Evolutionary conservation across 2,888 invertebrate genomes (phyloP), one percentile per base, ranked within the genome.

Genomic region (Orchestes rusci): DNA sequence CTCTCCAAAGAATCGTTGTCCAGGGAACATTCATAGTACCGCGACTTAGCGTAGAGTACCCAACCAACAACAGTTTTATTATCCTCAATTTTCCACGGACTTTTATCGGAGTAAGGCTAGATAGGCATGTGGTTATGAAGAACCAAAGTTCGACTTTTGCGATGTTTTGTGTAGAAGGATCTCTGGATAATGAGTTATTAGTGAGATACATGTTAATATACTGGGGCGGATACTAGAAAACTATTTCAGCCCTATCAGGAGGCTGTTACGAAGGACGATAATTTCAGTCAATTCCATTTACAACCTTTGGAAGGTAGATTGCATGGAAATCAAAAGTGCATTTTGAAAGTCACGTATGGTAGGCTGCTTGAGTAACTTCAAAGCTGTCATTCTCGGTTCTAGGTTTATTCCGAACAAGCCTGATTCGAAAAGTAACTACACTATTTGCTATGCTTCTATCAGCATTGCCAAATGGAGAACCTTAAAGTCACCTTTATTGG

Each of bases 31-130:
- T 70, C 3, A 67, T 71, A 16, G 48, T 53, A 17, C 68, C 71
- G 0, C 58, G 57, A 44, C 50, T 73, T 13, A 50, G 60, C 2
- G 54, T 68, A 2, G 55, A 63, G 23, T 67, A 70, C 55, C 67
- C 67, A 0, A 55, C 61, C 1, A 63, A 60, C 4, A 61, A 60
- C 2, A 64, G 67, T 32, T 65, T 70, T 36, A 67, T 67, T 3
- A 54, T 73, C 15, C 53, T 73, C 1, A 64, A 70, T 50, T 73
- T 73, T 51, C 61, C 67, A 0, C 57, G 57, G 18, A 68, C 68
- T 0, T 69, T 68, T 48, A 59, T 61, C 17, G 69, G 69, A 2
- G 62, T 66, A 1, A 48, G 52, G n/a, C 57, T 57, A 18, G 62
- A 59, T 17, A 62, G 64, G 46, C 64, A 65, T 5, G 50, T 72